These are phyloP conservation scores for Bos javanicus DNA, from an alignment of 2,113 vertebrate species.

Conservation along the genomic window DNA sequence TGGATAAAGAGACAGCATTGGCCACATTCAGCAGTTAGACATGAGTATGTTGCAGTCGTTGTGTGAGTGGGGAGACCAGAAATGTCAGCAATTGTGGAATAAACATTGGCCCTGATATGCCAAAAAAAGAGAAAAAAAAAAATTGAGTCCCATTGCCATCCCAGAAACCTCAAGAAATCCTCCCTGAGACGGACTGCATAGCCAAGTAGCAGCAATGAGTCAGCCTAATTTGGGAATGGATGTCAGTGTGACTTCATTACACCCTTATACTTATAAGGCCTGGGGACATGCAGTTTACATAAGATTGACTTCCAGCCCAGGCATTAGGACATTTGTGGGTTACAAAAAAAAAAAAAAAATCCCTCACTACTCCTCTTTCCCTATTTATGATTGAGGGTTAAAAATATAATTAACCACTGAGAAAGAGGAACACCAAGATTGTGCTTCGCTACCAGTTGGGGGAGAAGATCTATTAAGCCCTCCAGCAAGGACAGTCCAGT, in stretches of 20 bases:
- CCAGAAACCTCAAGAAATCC: neutral
- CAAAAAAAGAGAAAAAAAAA: neutral
- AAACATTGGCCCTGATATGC: neutral
- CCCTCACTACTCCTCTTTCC: neutral
- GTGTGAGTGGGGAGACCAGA: neutral
- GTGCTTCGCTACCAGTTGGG: neutral
- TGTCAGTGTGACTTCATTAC: constrained; percentile 46
- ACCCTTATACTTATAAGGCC: neutral
- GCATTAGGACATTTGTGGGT: constrained; percentile 36
- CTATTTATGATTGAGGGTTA: neutral
- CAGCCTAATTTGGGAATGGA: constrained; percentile 32
- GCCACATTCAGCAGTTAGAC: neutral
- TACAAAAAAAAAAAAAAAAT: constrained; percentile 10
- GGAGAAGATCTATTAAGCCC: neutral
- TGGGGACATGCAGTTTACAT: constrained; percentile 36
- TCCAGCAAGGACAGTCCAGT: neutral
- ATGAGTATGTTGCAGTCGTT: neutral
- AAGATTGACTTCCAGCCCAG: constrained; percentile 32
- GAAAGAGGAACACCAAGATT: neutral
- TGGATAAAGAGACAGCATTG: neutral
- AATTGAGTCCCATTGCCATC: neutral
- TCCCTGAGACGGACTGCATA: neutral
- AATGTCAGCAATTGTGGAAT: neutral
- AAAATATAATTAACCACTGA: constrained; percentile 12
- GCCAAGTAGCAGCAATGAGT: constrained; percentile 17